Base-by-base conservation (phyloP, 2,113 vertebrate genomes). In the Gambusia holbrooki region DNA sequence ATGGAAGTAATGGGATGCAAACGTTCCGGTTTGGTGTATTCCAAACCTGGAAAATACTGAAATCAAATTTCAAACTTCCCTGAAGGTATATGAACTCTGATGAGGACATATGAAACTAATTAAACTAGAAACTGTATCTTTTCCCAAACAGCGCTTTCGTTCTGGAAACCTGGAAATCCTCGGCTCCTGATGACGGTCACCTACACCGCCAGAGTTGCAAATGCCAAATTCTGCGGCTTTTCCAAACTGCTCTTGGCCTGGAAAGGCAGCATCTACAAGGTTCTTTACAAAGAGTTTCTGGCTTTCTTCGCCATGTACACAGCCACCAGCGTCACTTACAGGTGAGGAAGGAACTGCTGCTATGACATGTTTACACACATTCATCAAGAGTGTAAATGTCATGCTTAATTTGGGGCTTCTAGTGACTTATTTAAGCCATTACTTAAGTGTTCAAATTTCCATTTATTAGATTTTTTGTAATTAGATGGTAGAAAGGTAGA, bases 181-280 rank as follows among this genome's bases (percentile, higher is more conserved):
- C 54, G 32, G 74, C 68, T 76, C 70, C 80, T 74, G 73, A 98
- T 98, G 97, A 98, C 97, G 0, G 96, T 98, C 81, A 98, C 97
- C 0, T 98, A 98, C 91, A 98, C 96, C 0, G 96, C 96, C 27
- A 90, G 95, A 25, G 97, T 98, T 29, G 97, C 97, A 6, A 96
- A 97, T 2, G 96, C 96, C n/a, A 96, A 96, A 32, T 97, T 98
- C 68, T 97, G 96, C 1, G 96, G 96, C 61, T 98, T 98, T 91
- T 98, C 96, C 63, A 95, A 97, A 82, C 92, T 98, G 71, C 94
- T 98, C 27, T 71, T 96, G 88, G 95, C 96, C 25, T 98, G 97
- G 97, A 96, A 95, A 7, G 97, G 97, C 0, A 98, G 97, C 92
- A 98, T 98, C 88, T 98, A 98, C 93, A 98, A 98, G 74, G 93